Evolutionary conservation across 2,113 vertebrate genomes (phyloP), one percentile per base, ranked within the genome.

Genomic region (Redunca redunca): DNA sequence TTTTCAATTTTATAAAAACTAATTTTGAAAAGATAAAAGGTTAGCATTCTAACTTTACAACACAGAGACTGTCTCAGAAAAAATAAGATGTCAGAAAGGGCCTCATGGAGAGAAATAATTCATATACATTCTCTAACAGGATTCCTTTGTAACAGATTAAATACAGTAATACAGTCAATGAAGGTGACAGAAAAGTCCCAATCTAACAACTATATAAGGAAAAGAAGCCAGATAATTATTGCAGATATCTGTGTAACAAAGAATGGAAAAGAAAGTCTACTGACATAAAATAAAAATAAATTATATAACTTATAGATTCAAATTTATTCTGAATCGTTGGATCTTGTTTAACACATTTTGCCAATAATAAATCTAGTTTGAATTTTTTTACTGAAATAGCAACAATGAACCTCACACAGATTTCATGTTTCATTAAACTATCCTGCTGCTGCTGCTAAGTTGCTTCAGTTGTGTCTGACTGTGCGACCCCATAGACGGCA

Each of bases 401-500:
- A 86, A 96, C 48, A 89, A 80, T 53, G 71, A 96, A 81, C 46
- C 60, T 95, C 67, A 55, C 36, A 81, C 9, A 80, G 55, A 48
- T 83, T 92, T 89, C 81, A 33, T 60, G 58, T 85, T 64, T 89
- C 81, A 92, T 78, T 94, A 87, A 94, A 91, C 88, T 80, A 50
- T 36, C 46, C 1, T 60, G 40, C 40, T 40, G 40, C 40, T 40
- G 40, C 40, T 40, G 3, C 40, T 40, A 40, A 40, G 40, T 40
- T 40, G 40, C 40, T 40, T 40, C 40, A 40, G 40, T 40, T 40
- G 40, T 40, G 40, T 40, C 40, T 40, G 40, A 40, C 40, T 40
- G 40, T 40, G 40, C 40, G 40, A 40, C 40, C 40, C 40, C 40
- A 40, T 40, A 40, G 40, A 40, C 4, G 40, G 40, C 40, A 40